These are phyloP conservation scores for Pinna nobilis DNA, from an alignment of 1,140 invertebrate species.

Conservation along the genomic window DNA sequence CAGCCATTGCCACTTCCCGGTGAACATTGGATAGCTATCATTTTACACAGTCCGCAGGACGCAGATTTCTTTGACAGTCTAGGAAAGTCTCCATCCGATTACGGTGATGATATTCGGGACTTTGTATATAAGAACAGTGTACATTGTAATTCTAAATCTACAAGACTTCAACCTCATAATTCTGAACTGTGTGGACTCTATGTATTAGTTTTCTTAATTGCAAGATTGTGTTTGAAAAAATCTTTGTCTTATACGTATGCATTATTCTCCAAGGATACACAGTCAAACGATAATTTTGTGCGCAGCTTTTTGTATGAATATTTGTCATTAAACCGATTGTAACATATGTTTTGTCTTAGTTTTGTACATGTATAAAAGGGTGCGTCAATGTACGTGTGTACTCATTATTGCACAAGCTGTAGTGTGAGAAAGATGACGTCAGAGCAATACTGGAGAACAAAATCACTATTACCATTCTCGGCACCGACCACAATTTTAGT, in stretches of 20 bases:
- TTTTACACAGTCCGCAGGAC: not conserved
- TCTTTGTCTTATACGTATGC: slow-evolving; percentile 9
- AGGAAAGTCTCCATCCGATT: slow-evolving; percentile 18
- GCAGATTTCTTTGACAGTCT: slow-evolving; percentile 19
- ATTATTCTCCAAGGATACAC: not conserved
- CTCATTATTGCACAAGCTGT: not conserved
- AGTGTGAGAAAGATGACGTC: not conserved
- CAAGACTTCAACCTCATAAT: slow-evolving; percentile 3
- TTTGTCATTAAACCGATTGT: not conserved
- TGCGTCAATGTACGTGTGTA: not conserved
- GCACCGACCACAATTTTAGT: slow-evolving; percentile 26
- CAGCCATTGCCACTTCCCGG: not conserved
- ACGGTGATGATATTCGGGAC: slow-evolving; percentile 1
- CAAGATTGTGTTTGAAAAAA: slow-evolving; percentile 21
- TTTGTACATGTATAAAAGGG: not conserved
- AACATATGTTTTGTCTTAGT: not conserved
- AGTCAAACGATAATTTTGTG: slow-evolving; percentile 7
- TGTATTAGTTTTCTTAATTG: slow-evolving; percentile 15
- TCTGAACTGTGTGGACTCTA: slow-evolving; percentile 22
- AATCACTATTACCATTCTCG: slow-evolving; percentile 24
- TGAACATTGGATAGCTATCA: slow-evolving; percentile 12
- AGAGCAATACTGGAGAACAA: slow-evolving; percentile 3
- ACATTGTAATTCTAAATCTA: slow-evolving; percentile 11
- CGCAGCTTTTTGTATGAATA: not conserved
- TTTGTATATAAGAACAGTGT: slow-evolving; percentile 8